Conservation (phyloP, 2,113 vertebrate genomes). For the Lycaon pictus region DNA sequence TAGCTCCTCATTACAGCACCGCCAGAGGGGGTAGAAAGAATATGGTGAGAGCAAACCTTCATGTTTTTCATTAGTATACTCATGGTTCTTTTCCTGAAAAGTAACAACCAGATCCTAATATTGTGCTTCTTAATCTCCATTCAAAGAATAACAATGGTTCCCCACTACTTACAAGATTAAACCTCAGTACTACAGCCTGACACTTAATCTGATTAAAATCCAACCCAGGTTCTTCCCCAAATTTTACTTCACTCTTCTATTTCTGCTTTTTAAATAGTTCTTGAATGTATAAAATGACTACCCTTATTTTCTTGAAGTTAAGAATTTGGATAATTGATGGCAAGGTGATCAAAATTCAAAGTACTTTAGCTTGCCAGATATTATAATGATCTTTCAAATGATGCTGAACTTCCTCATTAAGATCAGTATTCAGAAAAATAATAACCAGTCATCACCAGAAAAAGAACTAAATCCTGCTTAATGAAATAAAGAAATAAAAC, state of each 20-base stretch:
- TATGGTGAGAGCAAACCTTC: not conserved
- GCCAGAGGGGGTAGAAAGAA: slow-evolving; percentile 46
- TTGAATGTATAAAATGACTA: not conserved
- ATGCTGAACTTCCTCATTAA: not conserved
- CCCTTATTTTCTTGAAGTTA: slow-evolving; percentile 7
- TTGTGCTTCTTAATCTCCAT: too few species aligned
- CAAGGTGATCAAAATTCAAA: not conserved
- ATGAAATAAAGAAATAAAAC: not conserved
- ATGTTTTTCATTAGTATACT: slow-evolving; percentile 39
- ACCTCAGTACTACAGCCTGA: not conserved
- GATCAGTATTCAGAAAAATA: not conserved
- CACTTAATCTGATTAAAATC: not conserved
- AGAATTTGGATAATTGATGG: not conserved
- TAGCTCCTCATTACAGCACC: slow-evolving; percentile 68
- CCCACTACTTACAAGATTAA: not conserved
- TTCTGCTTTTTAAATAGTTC: not conserved
- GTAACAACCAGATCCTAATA: not conserved
- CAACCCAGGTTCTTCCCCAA: not conserved
- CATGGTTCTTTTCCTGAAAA: not conserved
- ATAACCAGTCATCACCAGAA: not conserved
- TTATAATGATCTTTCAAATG: not conserved
- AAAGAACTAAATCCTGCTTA: not conserved
- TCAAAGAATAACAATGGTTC: not conserved
- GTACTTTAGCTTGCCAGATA: not conserved
- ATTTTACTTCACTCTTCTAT: slow-evolving; percentile 7